Base-by-base conservation (phyloP, 2,113 vertebrate genomes). In the Oceanodroma tethys region DNA sequence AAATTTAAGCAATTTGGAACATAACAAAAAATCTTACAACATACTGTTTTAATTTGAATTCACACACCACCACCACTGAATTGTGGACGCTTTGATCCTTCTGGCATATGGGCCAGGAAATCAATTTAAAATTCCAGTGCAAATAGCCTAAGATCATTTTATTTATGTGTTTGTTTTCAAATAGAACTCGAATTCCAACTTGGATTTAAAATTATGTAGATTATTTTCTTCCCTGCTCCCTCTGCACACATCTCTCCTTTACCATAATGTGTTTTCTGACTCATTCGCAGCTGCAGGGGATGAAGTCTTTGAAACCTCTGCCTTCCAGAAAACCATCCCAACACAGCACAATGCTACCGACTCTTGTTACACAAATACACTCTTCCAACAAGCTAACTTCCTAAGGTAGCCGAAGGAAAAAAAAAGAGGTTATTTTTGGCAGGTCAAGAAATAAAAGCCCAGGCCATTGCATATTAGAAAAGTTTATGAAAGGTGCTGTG, bases 131-230 rank as follows among this genome's bases (percentile, higher is more conserved):
- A 91, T 68, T 92, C 65, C 67, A 60, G n/a, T 14, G 20, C 62
- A 96, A 89, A 94, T 12, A 90, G 65, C 80, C 59, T 43, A 71
- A 86, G 65, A 86, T 17, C 10, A 79, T 88, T 81, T 96, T 84
- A 85, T 91, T 91, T 90, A 76, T 66, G 11, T 25, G 27, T 81
- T 83, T 88, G 23, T 83, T 95, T 88, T 93, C 88, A 94, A 92
- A 58, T 5, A 92, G 60, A 93, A 92, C 30, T 81, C 1, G 0
- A 94, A 71, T 89, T 95, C 38, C 76, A 84, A 60, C 34, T 74
- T 63, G 43, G 55, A 71, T 86, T 94, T 86, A 63, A 92, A 96
- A 53, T 95, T 71, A 92, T 55, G 59, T 9, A 91, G 82, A 86
- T 86, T 60, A 58, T 78, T 86, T 80, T 85, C 70, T 74, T 34